Base-by-base conservation (phyloP, 92 coral and sea anemone genomes). In the Galaxea fascicularis region DNA sequence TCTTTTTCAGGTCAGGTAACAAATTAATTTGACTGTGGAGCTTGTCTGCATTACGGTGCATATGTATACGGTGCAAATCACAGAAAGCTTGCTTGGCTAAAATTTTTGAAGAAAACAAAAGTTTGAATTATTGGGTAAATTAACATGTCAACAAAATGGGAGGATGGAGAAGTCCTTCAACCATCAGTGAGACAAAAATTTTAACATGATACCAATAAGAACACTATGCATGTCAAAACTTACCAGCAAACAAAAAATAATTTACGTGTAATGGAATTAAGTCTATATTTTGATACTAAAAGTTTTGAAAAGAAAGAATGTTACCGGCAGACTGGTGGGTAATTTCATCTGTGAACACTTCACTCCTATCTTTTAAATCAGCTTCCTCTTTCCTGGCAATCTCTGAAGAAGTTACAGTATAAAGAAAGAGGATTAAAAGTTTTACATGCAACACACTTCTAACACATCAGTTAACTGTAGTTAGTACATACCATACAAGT, bases 241-340 rank as follows among this genome's bases (percentile, higher is more conserved):
- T n/a, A n/a, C n/a, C n/a, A n/a, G n/a, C n/a, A n/a, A n/a, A n/a
- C n/a, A n/a, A n/a, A n/a, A 35, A 35, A 35, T 35, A 35, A 35
- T 35, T n/a, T 35, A 35, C 6, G 6, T 35, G 41, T 6, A 35
- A 35, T 35, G 41, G 41, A 35, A 35, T 35, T 35, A 35, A 35
- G 41, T 35, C 41, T 35, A 35, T 35, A 35, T 35, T 35, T 35
- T 35, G 41, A 35, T 35, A 35, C 3, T 35, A 2, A 35, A 2
- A 35, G 41, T 35, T 35, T 49, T 53, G 46, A 26, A 52, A 28
- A 26, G 21, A 49, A 20, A 9, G 30, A 73, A 9, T 15, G 9
- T 53, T 8, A 75, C 79, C 79, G 54, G 79, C 8, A n/a, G 29
- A 31, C 67, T 56, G 66, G 8, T 18, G 68, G 25, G 56, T 56